These are phyloP conservation scores for Himalopsyche anomala DNA, from an alignment of 2,888 invertebrate species.

Conservation along the genomic window DNA sequence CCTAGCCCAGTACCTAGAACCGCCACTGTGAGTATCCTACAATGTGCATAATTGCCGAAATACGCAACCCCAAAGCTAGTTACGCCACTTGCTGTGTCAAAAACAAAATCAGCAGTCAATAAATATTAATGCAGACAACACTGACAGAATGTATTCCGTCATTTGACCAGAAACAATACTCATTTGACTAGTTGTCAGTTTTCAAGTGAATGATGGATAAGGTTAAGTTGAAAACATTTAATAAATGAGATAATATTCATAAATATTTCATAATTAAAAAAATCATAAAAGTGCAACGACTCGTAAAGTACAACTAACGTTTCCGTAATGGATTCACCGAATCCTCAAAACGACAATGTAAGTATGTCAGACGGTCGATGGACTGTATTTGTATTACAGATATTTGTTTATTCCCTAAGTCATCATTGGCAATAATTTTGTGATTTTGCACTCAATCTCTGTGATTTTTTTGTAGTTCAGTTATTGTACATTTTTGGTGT, in stretches of 20 bases:
- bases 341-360: conserved; percentile 54
- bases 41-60: background rate
- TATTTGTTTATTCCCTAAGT: conserved; percentile 47
- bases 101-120: background rate
- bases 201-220: conserved; percentile 15
- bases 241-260: conserved; percentile 51
- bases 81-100: background rate
- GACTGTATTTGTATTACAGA: background rate
- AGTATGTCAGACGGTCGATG: conserved; percentile 38
- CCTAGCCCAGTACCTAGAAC: too few species aligned
- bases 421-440: background rate
- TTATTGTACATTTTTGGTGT: background rate
- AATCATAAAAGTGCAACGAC: too few species aligned
- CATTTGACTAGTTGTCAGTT: conserved; percentile 56
- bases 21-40: too few species aligned
- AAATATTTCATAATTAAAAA: conserved; percentile 39
- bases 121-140: conserved; percentile 40
- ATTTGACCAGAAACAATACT: conserved; percentile 46
- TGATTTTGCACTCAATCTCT: background rate
- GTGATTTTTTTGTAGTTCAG: background rate
- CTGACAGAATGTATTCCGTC: conserved; percentile 48
- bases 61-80: background rate
- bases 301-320: background rate
- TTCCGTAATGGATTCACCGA: conserved; percentile 48
- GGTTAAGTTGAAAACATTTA: conserved; percentile 50